A percentile compares a stretch with the other conserved stretches of the same genome.
phyloP scores from a whole-genome alignment of 2,113 vertebrate species.

The Percina caprodes region DNA sequence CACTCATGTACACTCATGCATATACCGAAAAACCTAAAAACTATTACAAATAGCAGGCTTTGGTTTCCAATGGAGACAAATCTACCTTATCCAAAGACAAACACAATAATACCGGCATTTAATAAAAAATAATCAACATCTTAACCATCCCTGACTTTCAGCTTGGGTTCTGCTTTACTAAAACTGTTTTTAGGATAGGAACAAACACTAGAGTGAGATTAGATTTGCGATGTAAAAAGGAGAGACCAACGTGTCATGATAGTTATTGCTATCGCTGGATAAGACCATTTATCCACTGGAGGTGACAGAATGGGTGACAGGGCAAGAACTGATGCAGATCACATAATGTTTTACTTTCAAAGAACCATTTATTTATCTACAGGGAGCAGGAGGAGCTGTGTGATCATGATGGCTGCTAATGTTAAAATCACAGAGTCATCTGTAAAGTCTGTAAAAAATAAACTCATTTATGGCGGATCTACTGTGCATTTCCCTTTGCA shows the following conservation, averaged over 20 bases:
- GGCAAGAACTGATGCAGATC: conserved; percentile 24
- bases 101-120: conserved; percentile 48
- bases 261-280: conserved; percentile 83
- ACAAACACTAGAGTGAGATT: conserved; percentile 20
- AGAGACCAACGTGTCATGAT: conserved; percentile 66
- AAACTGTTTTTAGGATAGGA: conserved; percentile 34
- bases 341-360: conserved; percentile 21
- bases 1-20: conserved; percentile 65
- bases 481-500: conserved; percentile 25
- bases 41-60: conserved; percentile 31
- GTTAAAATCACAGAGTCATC: conserved; percentile 12
- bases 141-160: conserved; percentile 28
- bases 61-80: conserved; percentile 41
- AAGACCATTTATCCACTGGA: conserved; percentile 79
- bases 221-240: conserved; percentile 28
- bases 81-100: conserved; percentile 34
- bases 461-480: conserved; percentile 36
- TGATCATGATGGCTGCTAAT: neutral
- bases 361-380: conserved; percentile 27
- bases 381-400: neutral
- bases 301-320: conserved; percentile 52
- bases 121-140: conserved; percentile 37
- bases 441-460: neutral
- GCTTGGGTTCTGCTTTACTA: conserved; percentile 31
- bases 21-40: conserved; percentile 41